Percentiles rank a stretch among this genome's conserved stretches.
Conservation (phyloP, 2,888 invertebrate species). For the Hypselothyrea guttata region DNA sequence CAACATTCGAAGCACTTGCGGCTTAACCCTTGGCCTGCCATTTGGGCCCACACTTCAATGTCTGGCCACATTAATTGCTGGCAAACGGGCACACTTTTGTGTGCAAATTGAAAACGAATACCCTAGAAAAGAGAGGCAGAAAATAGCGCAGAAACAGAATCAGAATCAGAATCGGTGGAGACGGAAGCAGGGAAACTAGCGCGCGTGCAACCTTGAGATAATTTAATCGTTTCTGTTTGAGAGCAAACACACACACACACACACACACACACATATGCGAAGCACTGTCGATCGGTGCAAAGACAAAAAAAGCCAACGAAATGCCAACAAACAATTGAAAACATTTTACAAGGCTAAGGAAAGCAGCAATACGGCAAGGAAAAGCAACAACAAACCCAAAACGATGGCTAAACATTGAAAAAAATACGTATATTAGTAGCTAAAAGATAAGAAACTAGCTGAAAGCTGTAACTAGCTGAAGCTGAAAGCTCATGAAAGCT, state of each 20-base stretch:
- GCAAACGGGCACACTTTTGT: too few species aligned
- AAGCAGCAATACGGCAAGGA: conserved; percentile 13
- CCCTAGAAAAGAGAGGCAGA: too few species aligned
- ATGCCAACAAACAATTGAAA: conserved; percentile 58
- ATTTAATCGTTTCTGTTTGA: conserved; percentile 69
- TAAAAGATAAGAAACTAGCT: neutral
- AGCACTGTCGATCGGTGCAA: conserved; percentile 41
- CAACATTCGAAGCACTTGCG: too few species aligned
- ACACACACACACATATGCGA: conserved; percentile 4
- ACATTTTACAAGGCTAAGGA: conserved; percentile 43
- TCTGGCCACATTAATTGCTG: too few species aligned
- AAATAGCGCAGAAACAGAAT: conserved; percentile 35
- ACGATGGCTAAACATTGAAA: neutral
- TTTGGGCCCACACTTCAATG: too few species aligned
- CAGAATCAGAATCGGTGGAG: conserved; percentile 14
- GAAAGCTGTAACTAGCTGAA: neutral
- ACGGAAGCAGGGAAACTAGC: conserved; percentile 52
- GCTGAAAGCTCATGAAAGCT: too few species aligned
- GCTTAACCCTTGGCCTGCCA: too few species aligned
- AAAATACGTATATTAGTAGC: too few species aligned
- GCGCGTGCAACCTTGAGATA: conserved; percentile 76
- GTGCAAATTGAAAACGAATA: too few species aligned
- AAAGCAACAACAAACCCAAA: conserved; percentile 2
- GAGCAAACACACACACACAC: conserved; percentile 44
- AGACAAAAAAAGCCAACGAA: conserved; percentile 51